Percentiles rank a stretch among this genome's conserved stretches.
phyloP scores from a whole-genome alignment of 2,113 vertebrate species.

The Ptilorrhoa leucosticta region DNA sequence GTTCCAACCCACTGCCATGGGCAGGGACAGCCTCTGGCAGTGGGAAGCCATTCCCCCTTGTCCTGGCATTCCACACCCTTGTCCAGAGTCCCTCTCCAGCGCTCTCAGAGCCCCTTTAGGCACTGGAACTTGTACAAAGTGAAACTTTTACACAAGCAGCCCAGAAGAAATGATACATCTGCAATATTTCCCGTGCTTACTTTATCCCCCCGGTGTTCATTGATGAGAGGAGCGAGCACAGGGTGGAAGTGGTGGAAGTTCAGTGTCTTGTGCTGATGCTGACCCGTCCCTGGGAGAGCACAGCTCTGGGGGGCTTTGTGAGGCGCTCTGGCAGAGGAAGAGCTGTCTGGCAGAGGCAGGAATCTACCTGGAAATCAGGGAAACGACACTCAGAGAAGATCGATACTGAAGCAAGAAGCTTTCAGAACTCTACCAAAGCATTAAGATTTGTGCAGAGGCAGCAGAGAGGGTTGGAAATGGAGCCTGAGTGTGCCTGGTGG shows the following conservation, averaged over 20 bases:
- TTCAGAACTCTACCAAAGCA: neutral
- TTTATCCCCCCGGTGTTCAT: neutral
- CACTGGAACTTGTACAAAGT: too few species aligned
- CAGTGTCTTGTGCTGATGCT: neutral
- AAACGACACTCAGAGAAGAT: neutral
- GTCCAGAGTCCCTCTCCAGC: neutral
- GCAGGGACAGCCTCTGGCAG: neutral
- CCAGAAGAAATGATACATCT: fast-evolving
- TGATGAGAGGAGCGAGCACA: neutral
- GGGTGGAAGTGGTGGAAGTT: neutral
- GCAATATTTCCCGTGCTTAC: neutral
- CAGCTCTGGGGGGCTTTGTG: neutral
- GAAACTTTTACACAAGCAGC: neutral
- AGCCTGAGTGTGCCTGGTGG: neutral
- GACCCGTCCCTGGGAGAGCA: conserved; percentile 25
- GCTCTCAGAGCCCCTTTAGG: neutral
- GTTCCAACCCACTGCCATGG: neutral
- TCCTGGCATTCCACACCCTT: neutral
- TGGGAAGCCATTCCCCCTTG: neutral
- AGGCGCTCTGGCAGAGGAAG: neutral
- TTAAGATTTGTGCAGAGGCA: neutral
- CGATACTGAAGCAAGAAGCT: neutral
- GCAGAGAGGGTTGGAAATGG: neutral
- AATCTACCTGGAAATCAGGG: neutral
- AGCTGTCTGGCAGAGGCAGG: neutral